Base-by-base conservation (phyloP, 1,140 invertebrate species). In the Leptinotarsa texana region DNA sequence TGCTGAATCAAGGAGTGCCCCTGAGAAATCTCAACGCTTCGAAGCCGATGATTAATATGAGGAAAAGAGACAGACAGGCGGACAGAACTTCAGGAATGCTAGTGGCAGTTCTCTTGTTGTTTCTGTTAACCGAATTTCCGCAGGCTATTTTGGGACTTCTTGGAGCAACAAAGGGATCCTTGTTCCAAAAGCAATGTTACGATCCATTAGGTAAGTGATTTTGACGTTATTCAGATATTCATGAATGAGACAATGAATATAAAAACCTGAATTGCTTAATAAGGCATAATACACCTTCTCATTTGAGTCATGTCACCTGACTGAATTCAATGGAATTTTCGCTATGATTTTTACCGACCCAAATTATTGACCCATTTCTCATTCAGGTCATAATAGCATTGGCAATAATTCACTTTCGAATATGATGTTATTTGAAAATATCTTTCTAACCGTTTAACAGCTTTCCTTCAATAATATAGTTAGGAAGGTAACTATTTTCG, bases 21-120 rank as follows among this genome's bases (percentile, higher is more conserved):
- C 48, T 82, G 72, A 80, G 80, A 18, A 57, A 57, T 5, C 51
- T 15, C 4, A 57, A 57, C 51, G 78, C 80, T n/a, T 76, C 82
- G 21, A 78, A 76, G 21, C 68, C 75, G 5, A 42, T 68, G 62
- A 21, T 74, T 33, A 75, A 75, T 33, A 78, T 80, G 48, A 80
- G 86, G 47, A 91, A 91, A 76, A 92, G 91, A 75, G 91, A 92
- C 71, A 89, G 90, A 68, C 92, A 93, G 79, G 94, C 94, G 4
- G 95, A 97, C 85, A 89, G 95, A 24, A 99, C 97, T 0, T 99
- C 97, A 0, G 89, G 92, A 18, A 99, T 99, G 97, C 86, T 99
- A 47, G 87, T 99, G 13, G 95, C 96, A 0, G 93, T 99, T 1
- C 89, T 99, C 0, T 88, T 97, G 4, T 89, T 98, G 0, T 99